A percentile compares a stretch with the other conserved stretches of the same genome.
Conservation (phyloP, 2,797 vertebrate genomes). For the Ctenopoma kingsleyae region DNA sequence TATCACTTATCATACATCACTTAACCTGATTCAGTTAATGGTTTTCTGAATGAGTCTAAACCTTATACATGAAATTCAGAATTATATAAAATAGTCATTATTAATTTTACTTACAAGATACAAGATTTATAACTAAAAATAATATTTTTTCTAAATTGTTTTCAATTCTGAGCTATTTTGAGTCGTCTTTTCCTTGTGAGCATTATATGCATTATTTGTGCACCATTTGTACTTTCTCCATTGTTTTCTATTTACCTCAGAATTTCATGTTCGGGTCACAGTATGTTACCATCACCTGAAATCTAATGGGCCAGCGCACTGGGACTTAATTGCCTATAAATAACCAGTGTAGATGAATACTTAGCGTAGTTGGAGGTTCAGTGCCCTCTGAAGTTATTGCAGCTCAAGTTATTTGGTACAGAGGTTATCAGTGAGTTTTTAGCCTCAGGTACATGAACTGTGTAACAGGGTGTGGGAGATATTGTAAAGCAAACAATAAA, state of each 20-base stretch:
- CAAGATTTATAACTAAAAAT: too few relatives aligned
- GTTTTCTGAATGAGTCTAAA: too few relatives aligned
- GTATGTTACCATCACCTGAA: not conserved
- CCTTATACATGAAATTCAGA: too few relatives aligned
- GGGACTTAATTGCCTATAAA: not conserved
- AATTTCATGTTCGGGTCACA: not conserved
- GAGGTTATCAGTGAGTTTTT: not conserved
- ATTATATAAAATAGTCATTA: too few relatives aligned
- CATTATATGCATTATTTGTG: too few relatives aligned
- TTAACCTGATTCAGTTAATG: too few relatives aligned
- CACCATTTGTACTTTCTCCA: not conserved
- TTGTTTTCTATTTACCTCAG: not conserved
- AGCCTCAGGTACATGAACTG: constrained; percentile 20
- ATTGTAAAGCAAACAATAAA: constrained; percentile 4
- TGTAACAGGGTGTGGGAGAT: not conserved
- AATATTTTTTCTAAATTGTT: too few relatives aligned
- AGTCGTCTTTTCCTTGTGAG: too few relatives aligned
- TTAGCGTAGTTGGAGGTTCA: not conserved
- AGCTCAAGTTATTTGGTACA: constrained; percentile 6
- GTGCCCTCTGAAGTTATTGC: not conserved
- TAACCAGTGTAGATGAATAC: too few relatives aligned
- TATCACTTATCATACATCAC: too few relatives aligned
- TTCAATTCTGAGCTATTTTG: too few relatives aligned
- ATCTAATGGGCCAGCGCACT: not conserved
- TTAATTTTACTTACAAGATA: too few relatives aligned